Evolutionary conservation across 2,797 vertebrate species (phyloP).

Genomic region (Spea hammondii): DNA sequence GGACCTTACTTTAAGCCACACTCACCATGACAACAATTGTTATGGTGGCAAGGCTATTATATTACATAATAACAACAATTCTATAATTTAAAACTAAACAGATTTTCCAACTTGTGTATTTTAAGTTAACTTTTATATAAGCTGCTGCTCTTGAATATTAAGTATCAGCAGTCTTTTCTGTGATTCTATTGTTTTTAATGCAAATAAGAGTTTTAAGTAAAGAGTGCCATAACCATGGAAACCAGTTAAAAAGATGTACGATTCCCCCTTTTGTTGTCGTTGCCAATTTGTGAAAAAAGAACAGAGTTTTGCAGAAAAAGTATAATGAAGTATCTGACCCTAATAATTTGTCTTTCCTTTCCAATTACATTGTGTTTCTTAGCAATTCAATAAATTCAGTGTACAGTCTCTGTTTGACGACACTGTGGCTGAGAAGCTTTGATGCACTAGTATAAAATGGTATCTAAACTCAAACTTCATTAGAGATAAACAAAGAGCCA

Average conservation of each 20-base stretch:
- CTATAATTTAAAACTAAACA: too few species aligned
- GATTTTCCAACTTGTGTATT: not conserved
- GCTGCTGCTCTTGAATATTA: conserved; percentile 17
- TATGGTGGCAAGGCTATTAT: too few species aligned
- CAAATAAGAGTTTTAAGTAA: conserved; percentile 66
- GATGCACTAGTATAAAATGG: conserved; percentile 22
- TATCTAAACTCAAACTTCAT: not conserved
- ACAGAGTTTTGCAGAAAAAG: conserved; percentile 25
- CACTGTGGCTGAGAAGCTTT: conserved; percentile 14
- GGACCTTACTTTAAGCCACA: too few species aligned
- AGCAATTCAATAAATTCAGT: conserved; percentile 15
- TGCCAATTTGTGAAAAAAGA: conserved; percentile 60
- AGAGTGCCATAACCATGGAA: conserved; percentile 67
- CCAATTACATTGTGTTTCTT: conserved; percentile 6
- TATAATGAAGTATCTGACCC: conserved; percentile 37
- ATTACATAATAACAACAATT: too few species aligned
- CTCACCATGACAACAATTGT: too few species aligned
- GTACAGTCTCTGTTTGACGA: conserved; percentile 8
- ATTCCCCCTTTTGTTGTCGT: conserved; percentile 49
- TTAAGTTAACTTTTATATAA: not conserved
- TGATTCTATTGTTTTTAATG: conserved; percentile 68
- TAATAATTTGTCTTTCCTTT: conserved; percentile 35
- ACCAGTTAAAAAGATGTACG: conserved; percentile 63
- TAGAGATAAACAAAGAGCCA: conserved; percentile 19
- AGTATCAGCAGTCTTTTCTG: conserved; percentile 56